These are phyloP conservation scores for Leistus spinibarbis DNA, from an alignment of 2,888 invertebrate genomes.

Conservation along the genomic window DNA sequence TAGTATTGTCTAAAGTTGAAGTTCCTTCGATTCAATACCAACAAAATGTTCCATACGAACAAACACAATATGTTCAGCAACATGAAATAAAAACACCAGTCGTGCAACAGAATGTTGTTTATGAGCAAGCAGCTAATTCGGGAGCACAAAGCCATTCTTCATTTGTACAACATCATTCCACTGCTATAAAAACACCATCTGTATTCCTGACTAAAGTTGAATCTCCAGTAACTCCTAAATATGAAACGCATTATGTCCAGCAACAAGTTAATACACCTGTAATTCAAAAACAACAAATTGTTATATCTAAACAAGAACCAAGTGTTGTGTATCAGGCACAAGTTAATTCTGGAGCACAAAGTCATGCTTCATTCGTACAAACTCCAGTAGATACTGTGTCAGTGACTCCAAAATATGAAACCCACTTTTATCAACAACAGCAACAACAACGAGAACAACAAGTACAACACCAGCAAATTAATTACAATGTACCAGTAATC, in stretches of 20 bases:
- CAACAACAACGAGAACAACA: too few species aligned
- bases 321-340: background rate
- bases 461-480: too few species aligned
- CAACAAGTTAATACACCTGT: background rate
- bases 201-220: constrained; percentile 8
- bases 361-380: background rate
- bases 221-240: constrained; percentile 1
- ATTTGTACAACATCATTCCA: constrained; percentile 1
- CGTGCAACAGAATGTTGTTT: background rate
- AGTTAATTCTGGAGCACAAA: background rate
- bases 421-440: constrained; percentile 52
- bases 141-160: constrained; percentile 4
- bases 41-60: constrained; percentile 9
- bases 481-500: too few species aligned
- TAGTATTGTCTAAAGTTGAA: constrained; percentile 15
- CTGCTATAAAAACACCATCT: background rate
- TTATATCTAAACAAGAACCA: background rate
- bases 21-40: constrained; percentile 47
- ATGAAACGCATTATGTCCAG: constrained; percentile 11
- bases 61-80: constrained; percentile 47
- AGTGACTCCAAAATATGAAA: constrained; percentile 56
- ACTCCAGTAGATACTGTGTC: constrained; percentile 48
- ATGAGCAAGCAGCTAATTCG: constrained; percentile 41
- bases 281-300: constrained; percentile 2
- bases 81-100: constrained; percentile 45